These are phyloP conservation scores for Microtus ochrogaster DNA, from an alignment of 2,113 vertebrate species.

Conservation along the genomic window DNA sequence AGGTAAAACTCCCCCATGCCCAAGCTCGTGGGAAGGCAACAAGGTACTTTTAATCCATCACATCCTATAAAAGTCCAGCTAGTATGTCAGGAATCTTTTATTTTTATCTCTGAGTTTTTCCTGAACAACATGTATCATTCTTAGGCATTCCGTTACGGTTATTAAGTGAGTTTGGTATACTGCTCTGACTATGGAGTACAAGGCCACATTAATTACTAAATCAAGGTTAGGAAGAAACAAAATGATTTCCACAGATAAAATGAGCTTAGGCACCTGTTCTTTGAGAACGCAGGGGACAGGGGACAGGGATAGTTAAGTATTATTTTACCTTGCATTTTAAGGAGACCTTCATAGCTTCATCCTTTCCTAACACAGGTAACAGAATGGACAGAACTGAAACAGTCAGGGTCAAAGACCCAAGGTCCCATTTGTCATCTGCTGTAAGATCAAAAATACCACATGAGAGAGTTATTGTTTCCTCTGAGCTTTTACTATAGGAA, in stretches of 20 bases:
- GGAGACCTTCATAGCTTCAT: not conserved
- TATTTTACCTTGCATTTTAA: not conserved
- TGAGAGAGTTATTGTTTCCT: not conserved
- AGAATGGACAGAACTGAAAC: not conserved
- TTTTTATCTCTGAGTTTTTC: not conserved
- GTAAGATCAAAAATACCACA: not conserved
- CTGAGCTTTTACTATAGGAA: constrained; percentile 37
- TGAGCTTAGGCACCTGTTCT: not conserved
- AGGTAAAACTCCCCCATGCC: not conserved
- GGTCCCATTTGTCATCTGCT: not conserved
- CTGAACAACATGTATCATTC: not conserved
- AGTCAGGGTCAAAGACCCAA: constrained; percentile 5
- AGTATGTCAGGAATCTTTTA: not conserved
- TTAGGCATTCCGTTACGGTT: constrained; percentile 22
- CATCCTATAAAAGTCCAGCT: not conserved
- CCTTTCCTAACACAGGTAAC: not conserved
- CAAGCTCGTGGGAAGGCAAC: not conserved
- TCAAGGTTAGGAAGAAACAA: constrained; percentile 7
- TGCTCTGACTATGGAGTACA: not conserved
- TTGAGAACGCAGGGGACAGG: not conserved
- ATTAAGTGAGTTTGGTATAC: constrained; percentile 5
- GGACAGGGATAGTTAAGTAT: not conserved
- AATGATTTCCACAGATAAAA: constrained; percentile 22
- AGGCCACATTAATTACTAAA: not conserved
- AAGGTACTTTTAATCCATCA: not conserved